Evolutionary conservation across 2,797 vertebrate genomes (phyloP), one percentile per base, ranked within the genome.

Genomic region (Channallabes apus): DNA sequence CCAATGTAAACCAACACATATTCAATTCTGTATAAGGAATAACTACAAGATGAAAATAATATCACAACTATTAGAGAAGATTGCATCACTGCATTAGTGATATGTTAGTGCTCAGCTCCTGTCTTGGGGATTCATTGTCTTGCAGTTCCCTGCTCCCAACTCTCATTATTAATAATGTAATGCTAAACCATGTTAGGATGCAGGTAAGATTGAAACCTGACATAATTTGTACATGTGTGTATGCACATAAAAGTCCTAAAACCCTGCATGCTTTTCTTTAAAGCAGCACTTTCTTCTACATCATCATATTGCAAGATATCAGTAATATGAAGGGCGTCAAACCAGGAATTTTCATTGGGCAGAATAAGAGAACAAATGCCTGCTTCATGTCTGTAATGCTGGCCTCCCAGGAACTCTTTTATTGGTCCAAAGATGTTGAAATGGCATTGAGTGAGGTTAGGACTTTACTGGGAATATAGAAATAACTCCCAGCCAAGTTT

Each of bases 21-120:
- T 56, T 76, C 1, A 79, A 24, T 38, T 32, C 18, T 78, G 38
- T 61, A 24, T 78, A 4, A 24, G 32, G 56, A 78, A 78, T 78
- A 24, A 61, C 4, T 0, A 78, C 58, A 78, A 78, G 75, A 38
- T 64, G 22, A 80, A 64, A 38, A 80, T 64, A 78, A 80, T n/a
- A 64, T 35, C 77, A 41, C 59, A 64, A 62, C 15, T n/a, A 24
- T 64, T n/a, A 41, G 35, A 80, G 77, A 38, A 46, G 59, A 62
- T 62, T 79, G 58, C 58, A 79, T 79, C 58, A 79, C 18, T 38
- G 32, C 56, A 79, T 79, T 59, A 78, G 75, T 20, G 56, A 77
- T 35, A 59, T 24, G 54, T 29, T 58, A 77, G 15, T 35, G 27
- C 17, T 78, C 54, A 59, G 75, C 56, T 58, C 18, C 27, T 59